Percentiles rank a stretch among this genome's conserved stretches.
Evolutionary conservation across 2,113 vertebrate species (phyloP).

Genomic region (Pica pica): DNA sequence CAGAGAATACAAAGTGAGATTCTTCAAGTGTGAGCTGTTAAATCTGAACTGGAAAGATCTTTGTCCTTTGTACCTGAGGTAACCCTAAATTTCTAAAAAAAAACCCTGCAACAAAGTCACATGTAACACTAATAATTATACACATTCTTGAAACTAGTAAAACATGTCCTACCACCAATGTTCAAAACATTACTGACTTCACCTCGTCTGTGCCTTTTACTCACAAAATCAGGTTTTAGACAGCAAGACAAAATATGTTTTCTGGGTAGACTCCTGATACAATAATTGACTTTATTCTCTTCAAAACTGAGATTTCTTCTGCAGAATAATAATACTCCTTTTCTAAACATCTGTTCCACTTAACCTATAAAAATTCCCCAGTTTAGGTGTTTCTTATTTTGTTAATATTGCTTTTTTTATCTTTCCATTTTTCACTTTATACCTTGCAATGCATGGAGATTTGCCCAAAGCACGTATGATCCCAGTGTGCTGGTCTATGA

Average conservation of each 20-base stretch:
- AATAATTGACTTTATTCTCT: neutral
- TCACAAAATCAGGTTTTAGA: neutral
- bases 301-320: neutral
- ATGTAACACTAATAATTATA: neutral
- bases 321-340: neutral
- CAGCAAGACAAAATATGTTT: neutral
- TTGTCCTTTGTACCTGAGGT: neutral
- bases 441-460: neutral
- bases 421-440: neutral
- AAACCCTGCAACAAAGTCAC: neutral
- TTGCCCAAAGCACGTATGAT: neutral
- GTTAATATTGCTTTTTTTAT: neutral
- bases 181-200: neutral
- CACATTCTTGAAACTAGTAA: neutral
- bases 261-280: neutral
- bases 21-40: neutral
- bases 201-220: neutral
- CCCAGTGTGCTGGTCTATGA: neutral
- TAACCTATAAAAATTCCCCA: neutral
- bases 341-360: neutral
- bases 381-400: neutral
- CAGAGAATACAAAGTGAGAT: neutral
- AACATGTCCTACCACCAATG: neutral
- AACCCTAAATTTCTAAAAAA: neutral
- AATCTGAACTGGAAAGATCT: neutral